Percentiles rank a stretch among this genome's conserved stretches.
Conservation (phyloP, 1,140 invertebrate species). For the Papilio helenus region DNA sequence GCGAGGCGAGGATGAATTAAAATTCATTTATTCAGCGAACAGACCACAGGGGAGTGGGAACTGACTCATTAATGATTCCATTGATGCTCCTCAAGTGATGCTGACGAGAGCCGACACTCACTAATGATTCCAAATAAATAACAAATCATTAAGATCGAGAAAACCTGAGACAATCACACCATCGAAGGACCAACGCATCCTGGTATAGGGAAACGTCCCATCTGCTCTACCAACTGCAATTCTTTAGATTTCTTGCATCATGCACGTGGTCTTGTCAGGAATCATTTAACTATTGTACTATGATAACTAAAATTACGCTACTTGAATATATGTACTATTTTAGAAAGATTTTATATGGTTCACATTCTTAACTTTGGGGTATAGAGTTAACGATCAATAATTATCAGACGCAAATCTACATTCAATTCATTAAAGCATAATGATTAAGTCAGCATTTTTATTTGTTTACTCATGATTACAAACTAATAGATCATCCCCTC, state of each 20-base stretch:
- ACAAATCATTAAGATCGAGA: constrained; percentile 19
- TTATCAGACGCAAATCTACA: too few species aligned
- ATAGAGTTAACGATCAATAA: too few species aligned
- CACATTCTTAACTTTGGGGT: too few species aligned
- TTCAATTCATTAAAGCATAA: too few species aligned
- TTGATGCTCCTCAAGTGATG: constrained; percentile 28
- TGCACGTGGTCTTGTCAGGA: neutral
- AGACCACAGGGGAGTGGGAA: constrained; percentile 37
- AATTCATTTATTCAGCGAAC: constrained; percentile 38
- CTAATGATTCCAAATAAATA: constrained; percentile 22
- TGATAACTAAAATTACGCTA: too few species aligned
- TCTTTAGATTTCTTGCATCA: neutral
- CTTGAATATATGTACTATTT: too few species aligned
- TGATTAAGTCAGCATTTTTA: too few species aligned
- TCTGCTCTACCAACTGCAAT: neutral
- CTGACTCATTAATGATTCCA: constrained; percentile 38
- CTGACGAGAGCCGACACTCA: constrained; percentile 28
- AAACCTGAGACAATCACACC: neutral
- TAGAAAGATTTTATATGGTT: too few species aligned
- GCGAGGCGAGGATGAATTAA: constrained; percentile 4
- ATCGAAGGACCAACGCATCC: neutral
- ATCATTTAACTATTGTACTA: too few species aligned
- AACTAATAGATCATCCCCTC: neutral
- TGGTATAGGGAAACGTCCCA: neutral
- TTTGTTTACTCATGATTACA: too few species aligned